A percentile compares a stretch with the other conserved stretches of the same genome.
phyloP scores from a whole-genome alignment of 2,113 vertebrate species.

The Scartelaos histophorus region DNA sequence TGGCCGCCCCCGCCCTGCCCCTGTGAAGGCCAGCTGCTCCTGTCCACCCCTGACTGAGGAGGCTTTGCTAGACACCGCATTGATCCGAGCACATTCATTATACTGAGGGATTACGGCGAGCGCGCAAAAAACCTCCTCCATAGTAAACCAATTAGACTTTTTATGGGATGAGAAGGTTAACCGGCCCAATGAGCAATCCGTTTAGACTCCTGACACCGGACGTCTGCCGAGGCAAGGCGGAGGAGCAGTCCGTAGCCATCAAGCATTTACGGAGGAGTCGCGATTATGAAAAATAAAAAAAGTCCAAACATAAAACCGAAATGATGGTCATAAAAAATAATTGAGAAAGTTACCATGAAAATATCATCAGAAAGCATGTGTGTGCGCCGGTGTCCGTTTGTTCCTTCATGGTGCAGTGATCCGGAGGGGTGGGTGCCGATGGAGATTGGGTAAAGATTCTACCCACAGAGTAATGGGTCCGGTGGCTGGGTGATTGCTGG shows the following conservation, averaged over 20 bases:
- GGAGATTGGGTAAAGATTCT: constrained; percentile 46
- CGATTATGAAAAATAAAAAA: constrained; percentile 54
- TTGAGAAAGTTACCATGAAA: constrained; percentile 67
- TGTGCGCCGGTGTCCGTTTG: constrained; percentile 36
- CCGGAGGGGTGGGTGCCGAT: constrained; percentile 36
- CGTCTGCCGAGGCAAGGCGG: constrained; percentile 36
- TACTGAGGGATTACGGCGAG: constrained; percentile 90
- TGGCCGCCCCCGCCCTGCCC: too few relatives aligned
- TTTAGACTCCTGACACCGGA: neutral
- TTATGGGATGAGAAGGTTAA: constrained; percentile 90
- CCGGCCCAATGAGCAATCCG: constrained; percentile 73
- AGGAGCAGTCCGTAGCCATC: constrained; percentile 35
- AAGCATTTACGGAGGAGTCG: constrained; percentile 51
- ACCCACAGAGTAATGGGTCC: constrained; percentile 61
- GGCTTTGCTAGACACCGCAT: constrained; percentile 87
- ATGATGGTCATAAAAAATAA: constrained; percentile 80
- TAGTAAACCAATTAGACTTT: constrained; percentile 93
- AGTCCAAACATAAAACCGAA: constrained; percentile 68
- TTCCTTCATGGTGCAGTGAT: constrained; percentile 61
- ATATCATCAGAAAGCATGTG: constrained; percentile 53
- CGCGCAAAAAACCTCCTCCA: constrained; percentile 80
- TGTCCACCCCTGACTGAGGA: constrained; percentile 82
- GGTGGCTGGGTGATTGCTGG: constrained; percentile 70
- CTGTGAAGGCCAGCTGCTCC: too few relatives aligned
- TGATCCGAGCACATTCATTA: constrained; percentile 98